phyloP scores from a whole-genome alignment of 2,888 invertebrate genomes.

The Heteromurus nitidus region DNA sequence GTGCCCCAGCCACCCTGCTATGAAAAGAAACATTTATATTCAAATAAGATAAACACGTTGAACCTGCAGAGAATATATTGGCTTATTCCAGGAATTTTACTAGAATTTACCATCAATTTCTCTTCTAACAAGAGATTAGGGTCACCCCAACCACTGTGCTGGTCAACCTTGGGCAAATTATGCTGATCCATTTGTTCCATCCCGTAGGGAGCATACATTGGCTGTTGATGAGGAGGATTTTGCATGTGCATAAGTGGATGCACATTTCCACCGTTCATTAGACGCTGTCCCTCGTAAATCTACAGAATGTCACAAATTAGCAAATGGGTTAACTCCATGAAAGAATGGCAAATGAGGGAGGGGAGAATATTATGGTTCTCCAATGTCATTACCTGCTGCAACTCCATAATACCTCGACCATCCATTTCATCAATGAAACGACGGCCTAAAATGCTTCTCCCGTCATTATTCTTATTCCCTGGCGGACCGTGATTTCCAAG shows the following conservation, averaged over 20 bases:
- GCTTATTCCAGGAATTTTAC: too few relatives aligned
- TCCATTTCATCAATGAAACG: conserved; percentile 72
- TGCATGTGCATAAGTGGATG: conserved; percentile 69
- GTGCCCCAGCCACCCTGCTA: conserved; percentile 51
- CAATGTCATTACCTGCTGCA: conserved; percentile 50
- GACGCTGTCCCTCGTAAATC: conserved; percentile 70
- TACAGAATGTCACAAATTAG: too few relatives aligned
- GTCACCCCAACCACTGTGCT: conserved; percentile 66
- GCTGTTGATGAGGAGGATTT: conserved; percentile 66
- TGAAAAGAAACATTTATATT: too few relatives aligned
- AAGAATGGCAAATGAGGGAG: not conserved
- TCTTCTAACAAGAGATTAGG: conserved; percentile 67
- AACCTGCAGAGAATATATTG: too few relatives aligned
- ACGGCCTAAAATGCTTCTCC: conserved; percentile 66
- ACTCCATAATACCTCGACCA: conserved; percentile 46
- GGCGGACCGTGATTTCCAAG: conserved; percentile 58
- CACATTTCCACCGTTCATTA: conserved; percentile 70
- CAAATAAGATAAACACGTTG: too few relatives aligned
- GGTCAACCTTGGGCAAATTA: conserved; percentile 69
- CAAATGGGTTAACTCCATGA: too few relatives aligned
- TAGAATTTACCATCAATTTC: conserved; percentile 60
- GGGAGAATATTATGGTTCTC: not conserved
- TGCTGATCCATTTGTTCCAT: conserved; percentile 68
- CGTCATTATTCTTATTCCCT: conserved; percentile 49
- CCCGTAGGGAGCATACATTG: conserved; percentile 66